Evolutionary conservation across 2,797 vertebrate species (phyloP).

Genomic region (Mus spretus): DNA sequence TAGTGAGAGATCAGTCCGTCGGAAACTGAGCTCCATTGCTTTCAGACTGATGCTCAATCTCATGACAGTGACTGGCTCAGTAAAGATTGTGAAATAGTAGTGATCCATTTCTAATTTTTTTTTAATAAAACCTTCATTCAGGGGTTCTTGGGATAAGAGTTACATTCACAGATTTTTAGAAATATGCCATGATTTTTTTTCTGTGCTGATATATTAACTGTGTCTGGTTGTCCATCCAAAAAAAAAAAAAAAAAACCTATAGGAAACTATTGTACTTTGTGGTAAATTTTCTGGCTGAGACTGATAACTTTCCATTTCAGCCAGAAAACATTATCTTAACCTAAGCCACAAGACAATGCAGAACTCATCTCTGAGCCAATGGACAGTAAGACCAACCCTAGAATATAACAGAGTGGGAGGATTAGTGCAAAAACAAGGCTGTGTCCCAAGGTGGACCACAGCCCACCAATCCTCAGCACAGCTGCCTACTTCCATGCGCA

Average conservation of each 20-base stretch:
- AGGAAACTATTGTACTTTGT: background rate
- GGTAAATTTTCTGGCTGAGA: background rate
- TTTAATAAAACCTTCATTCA: constrained; percentile 53
- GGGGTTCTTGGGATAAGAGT: constrained; percentile 10
- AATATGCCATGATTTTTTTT: constrained; percentile 16
- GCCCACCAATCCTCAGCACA: too few species aligned
- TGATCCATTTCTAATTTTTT: constrained; percentile 56
- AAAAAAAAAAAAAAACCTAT: background rate
- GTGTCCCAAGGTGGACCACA: background rate
- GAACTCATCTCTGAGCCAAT: background rate
- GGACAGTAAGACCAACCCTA: background rate
- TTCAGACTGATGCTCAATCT: constrained; percentile 67
- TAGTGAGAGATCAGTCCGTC: constrained; percentile 50
- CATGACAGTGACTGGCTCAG: background rate
- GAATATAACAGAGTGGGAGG: background rate
- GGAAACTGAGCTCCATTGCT: constrained; percentile 32
- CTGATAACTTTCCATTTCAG: background rate
- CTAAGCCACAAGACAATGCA: background rate
- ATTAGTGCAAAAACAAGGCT: background rate
- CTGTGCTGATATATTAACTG: background rate
- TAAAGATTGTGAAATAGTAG: constrained; percentile 72
- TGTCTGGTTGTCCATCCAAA: background rate
- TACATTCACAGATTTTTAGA: constrained; percentile 10
- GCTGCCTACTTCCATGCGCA: rapidly evolving
- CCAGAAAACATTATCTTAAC: background rate